These are phyloP conservation scores for Caiman crocodilus DNA, from an alignment of 2,797 vertebrate species.

Conservation along the genomic window DNA sequence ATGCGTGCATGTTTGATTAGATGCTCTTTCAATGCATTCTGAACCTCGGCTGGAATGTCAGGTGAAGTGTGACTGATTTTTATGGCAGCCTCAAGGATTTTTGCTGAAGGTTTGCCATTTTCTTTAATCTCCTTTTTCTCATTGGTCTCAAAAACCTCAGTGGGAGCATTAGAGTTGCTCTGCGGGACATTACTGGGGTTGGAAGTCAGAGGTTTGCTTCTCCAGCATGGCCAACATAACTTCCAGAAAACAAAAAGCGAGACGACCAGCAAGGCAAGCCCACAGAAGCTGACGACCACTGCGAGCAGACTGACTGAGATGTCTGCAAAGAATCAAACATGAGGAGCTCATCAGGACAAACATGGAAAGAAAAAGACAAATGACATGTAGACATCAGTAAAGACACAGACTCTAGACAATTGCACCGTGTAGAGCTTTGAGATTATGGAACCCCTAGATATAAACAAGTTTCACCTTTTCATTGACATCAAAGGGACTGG, in stretches of 20 bases:
- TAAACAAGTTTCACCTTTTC: background rate
- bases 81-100: conserved; percentile 92
- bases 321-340: conserved; percentile 86
- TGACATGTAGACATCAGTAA: background rate
- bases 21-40: conserved; percentile 91
- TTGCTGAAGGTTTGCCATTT: conserved; percentile 85
- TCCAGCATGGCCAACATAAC: conserved; percentile 98
- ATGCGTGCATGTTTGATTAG: conserved; percentile 92
- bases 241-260: conserved; percentile 99
- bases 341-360: conserved; percentile 21
- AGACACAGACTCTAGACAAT: background rate
- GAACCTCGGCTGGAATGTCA: conserved; percentile 97
- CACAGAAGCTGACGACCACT: conserved; percentile 97
- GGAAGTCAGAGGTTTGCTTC: conserved; percentile 89
- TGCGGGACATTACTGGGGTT: conserved; percentile 82
- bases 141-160: conserved; percentile 83
- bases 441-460: background rate
- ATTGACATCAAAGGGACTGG: background rate
- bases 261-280: conserved; percentile 96
- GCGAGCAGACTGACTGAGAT: conserved; percentile 97
- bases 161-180: conserved; percentile 83
- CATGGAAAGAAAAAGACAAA: background rate
- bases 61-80: conserved; percentile 99
- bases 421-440: background rate
- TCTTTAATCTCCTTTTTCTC: conserved; percentile 88